A percentile compares a stretch with the other conserved stretches of the same genome.
phyloP scores from a whole-genome alignment of 2,888 invertebrate species.

The Protodeltote pygarga region DNA sequence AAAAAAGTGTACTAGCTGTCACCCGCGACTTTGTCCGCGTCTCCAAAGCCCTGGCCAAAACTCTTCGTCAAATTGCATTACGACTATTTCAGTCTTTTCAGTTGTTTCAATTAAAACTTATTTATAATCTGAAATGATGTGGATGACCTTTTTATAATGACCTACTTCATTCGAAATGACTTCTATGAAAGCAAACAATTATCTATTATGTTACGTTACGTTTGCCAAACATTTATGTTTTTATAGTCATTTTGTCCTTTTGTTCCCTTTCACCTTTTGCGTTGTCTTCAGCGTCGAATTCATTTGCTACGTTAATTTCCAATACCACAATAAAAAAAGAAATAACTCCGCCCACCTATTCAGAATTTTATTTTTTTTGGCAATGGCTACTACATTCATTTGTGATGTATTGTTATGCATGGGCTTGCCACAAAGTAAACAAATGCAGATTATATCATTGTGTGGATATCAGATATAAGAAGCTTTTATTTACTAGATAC shows the following conservation, averaged over 20 bases:
- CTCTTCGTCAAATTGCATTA: too few relatives aligned
- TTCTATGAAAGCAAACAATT: not conserved
- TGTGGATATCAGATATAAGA: constrained; percentile 10
- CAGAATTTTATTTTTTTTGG: constrained; percentile 56
- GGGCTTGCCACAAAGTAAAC: constrained; percentile 35
- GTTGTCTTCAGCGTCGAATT: constrained; percentile 32
- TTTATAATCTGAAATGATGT: not conserved
- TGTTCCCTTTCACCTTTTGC: constrained; percentile 24
- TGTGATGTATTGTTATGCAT: constrained; percentile 50
- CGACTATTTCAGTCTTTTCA: not conserved
- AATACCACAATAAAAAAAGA: constrained; percentile 38
- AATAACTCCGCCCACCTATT: constrained; percentile 49
- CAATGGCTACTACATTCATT: constrained; percentile 50
- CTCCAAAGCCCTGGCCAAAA: not conserved
- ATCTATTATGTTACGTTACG: constrained; percentile 3
- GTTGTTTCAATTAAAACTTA: not conserved
- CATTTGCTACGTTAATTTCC: constrained; percentile 22
- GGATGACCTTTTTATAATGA: constrained; percentile 8
- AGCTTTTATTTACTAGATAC: constrained; percentile 28
- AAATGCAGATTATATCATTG: constrained; percentile 35
- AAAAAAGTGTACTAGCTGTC: too few relatives aligned
- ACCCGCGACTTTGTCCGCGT: too few relatives aligned
- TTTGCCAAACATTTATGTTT: constrained; percentile 14
- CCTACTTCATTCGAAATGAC: not conserved
- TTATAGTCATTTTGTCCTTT: constrained; percentile 17